These are phyloP conservation scores for Salvelinus sp. DNA, from an alignment of 2,113 vertebrate genomes.

Conservation along the genomic window DNA sequence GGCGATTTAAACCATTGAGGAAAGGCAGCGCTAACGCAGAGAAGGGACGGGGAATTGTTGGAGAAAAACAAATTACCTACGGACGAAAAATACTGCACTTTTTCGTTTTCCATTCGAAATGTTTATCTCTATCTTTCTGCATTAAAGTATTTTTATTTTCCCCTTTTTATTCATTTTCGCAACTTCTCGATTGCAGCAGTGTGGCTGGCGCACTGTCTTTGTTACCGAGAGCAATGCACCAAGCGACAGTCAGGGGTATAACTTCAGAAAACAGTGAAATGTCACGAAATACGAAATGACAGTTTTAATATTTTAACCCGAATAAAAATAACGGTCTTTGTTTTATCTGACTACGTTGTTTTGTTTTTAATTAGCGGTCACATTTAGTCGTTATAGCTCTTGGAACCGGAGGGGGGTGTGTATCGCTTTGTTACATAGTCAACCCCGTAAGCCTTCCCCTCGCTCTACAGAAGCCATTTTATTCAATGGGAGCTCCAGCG, in stretches of 20 bases:
- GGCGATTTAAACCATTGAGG: slow-evolving; percentile 77
- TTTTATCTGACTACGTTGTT: slow-evolving; percentile 29
- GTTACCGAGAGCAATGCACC: slow-evolving; percentile 80
- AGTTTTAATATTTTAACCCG: not conserved
- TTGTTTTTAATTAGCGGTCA: slow-evolving; percentile 8
- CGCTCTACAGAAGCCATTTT: slow-evolving; percentile 80
- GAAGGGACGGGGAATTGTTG: slow-evolving; percentile 20
- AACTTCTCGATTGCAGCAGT: slow-evolving; percentile 45
- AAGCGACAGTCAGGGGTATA: slow-evolving; percentile 61
- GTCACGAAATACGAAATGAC: slow-evolving; percentile 13
- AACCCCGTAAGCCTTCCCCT: slow-evolving; percentile 50
- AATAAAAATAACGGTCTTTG: slow-evolving; percentile 20
- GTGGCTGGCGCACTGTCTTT: slow-evolving; percentile 82
- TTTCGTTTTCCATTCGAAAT: slow-evolving; percentile 54
- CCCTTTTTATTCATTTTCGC: slow-evolving; percentile 22
- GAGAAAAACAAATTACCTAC: not conserved
- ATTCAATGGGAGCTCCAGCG: slow-evolving; percentile 67
- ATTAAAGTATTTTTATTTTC: slow-evolving; percentile 4
- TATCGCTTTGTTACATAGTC: slow-evolving; percentile 73
- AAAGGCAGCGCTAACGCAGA: slow-evolving; percentile 50
- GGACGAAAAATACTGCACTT: not conserved
- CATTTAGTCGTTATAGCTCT: slow-evolving; percentile 14
- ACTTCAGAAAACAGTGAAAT: slow-evolving; percentile 55
- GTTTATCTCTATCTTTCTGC: slow-evolving; percentile 50
- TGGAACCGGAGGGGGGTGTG: slow-evolving; percentile 53